Base-by-base conservation (phyloP, 2,113 vertebrate genomes). In the Thymallus thymallus region DNA sequence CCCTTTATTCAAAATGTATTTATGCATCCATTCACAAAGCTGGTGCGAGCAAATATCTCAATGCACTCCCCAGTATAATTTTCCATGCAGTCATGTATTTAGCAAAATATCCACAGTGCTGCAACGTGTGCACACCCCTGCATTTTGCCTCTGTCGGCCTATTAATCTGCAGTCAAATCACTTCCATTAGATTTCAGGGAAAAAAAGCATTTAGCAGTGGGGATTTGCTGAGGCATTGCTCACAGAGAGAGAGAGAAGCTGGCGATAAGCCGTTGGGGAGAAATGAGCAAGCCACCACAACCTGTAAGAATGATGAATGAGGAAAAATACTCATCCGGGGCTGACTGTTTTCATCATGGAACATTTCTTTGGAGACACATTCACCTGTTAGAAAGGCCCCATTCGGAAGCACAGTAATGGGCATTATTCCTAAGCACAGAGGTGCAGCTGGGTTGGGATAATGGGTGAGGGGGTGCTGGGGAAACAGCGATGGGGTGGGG, bases 151-250 rank as follows among this genome's bases (percentile, higher is more conserved):
- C 76, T 46, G 80, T 82, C 82, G 79, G 88, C 79, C 86, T 84
- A 89, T 90, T 92, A 88, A 93, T 91, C 90, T 82, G 82, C 80
- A 91, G 91, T 87, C 89, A 88, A 87, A 91, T 91, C 88, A 81
- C 88, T 87, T 89, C 87, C 84, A 90, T 91, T 91, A 87, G 88
- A 91, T 90, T 89, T 86, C 82, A 61, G 76, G 81, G 75, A 82
- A 84, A 88, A 88, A 88, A 88, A 88, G 85, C 90, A 81, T 91
- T 91, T 85, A 86, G 85, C 85, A 77, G 81, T 45, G 76, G 82
- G 86, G 89, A 87, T 90, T 91, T 89, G 90, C 87, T 88, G 89
- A 91, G 88, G 87, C 84, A 69, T 24, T 41, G 32, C 35, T 46
- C 22, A n/a, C 46, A 18, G 48, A 10, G 20, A 24, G 63, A 67